Conservation (phyloP, 2,888 invertebrate species). For the Apotomis turbidana region DNA sequence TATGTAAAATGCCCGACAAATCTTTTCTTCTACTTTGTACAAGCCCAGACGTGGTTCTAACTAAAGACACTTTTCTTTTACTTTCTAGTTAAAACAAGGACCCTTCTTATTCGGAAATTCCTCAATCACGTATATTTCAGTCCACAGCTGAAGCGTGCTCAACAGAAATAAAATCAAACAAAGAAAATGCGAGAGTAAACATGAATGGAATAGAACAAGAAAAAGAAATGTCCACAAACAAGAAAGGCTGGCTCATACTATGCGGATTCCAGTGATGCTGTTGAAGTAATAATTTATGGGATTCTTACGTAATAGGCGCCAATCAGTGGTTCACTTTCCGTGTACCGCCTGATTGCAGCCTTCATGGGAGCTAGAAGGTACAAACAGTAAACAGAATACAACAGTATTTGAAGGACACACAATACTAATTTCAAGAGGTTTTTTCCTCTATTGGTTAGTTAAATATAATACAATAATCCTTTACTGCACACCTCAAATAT, state of each 20-base stretch:
- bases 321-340: slow-evolving; percentile 35
- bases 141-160: not conserved
- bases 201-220: not conserved
- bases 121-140: not conserved
- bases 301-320: slow-evolving; percentile 33
- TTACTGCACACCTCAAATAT: too few relatives aligned
- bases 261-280: slow-evolving; percentile 14
- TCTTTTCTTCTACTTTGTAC: not conserved
- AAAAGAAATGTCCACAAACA: slow-evolving; percentile 11
- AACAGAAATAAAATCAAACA: slow-evolving; percentile 4
- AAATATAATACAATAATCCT: too few relatives aligned
- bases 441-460: too few relatives aligned
- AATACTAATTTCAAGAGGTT: too few relatives aligned
- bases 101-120: not conserved
- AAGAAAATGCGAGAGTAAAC: slow-evolving; percentile 7
- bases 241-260: slow-evolving; percentile 21
- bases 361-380: slow-evolving; percentile 18
- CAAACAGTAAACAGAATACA: not conserved
- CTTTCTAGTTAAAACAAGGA: not conserved
- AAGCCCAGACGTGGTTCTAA: not conserved
- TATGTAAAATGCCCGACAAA: too few relatives aligned
- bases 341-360: slow-evolving; percentile 22
- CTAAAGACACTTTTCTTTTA: not conserved
- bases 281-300: slow-evolving; percentile 32
- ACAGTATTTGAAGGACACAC: not conserved